Evolutionary conservation across 2,888 invertebrate genomes (phyloP).

Genomic region (Eupithecia exiguata): DNA sequence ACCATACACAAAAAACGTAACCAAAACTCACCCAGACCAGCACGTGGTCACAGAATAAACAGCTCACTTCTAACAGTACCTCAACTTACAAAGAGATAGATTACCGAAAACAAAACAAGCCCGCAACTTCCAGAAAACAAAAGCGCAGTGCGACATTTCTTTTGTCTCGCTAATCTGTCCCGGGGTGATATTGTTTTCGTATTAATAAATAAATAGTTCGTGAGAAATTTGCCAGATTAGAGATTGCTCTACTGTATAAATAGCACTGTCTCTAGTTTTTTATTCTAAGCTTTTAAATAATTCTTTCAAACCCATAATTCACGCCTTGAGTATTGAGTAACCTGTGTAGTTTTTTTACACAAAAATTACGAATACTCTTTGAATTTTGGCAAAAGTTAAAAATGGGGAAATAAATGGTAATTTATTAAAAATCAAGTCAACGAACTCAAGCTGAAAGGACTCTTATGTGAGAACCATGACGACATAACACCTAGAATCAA

Average conservation of each 20-base stretch:
- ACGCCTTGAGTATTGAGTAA: background rate
- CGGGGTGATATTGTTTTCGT: conserved; percentile 33
- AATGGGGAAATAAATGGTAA: background rate
- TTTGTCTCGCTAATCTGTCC: conserved; percentile 37
- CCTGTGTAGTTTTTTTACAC: background rate
- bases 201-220: conserved; percentile 14
- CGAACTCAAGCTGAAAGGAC: conserved; percentile 6
- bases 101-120: conserved; percentile 36
- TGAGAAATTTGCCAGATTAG: conserved; percentile 25
- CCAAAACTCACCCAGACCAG: conserved; percentile 6
- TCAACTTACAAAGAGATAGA: conserved; percentile 39
- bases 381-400: background rate
- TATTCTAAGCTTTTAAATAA: background rate
- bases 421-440: conserved; percentile 5
- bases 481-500: conserved; percentile 31
- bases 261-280: conserved; percentile 11
- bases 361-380: background rate
- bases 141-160: conserved; percentile 26
- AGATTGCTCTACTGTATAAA: conserved; percentile 20
- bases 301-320: background rate
- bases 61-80: conserved; percentile 7
- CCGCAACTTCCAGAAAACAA: conserved; percentile 38
- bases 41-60: conserved; percentile 38
- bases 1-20: background rate
- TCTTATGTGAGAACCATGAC: conserved; percentile 18